These are phyloP conservation scores for Centropus bengalensis DNA, from an alignment of 2,113 vertebrate species.

Conservation along the genomic window DNA sequence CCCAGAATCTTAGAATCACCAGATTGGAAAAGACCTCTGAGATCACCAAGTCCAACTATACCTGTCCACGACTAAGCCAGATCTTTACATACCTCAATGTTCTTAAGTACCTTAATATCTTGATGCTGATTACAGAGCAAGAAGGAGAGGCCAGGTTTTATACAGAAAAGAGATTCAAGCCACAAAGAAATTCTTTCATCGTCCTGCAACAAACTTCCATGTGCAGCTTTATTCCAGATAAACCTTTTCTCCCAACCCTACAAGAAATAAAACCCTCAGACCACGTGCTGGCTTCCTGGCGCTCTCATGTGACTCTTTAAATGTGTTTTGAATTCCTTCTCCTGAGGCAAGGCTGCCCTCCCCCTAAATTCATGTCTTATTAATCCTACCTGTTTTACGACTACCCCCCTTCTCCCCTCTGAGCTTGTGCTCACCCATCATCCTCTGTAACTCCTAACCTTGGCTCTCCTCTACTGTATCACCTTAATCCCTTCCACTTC, in stretches of 20 bases:
- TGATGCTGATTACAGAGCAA: neutral
- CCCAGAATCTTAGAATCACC: no score
- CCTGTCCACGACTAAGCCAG: no score
- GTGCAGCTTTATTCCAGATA: neutral
- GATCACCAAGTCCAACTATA: no score
- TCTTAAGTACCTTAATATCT: neutral
- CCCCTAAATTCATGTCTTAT: neutral
- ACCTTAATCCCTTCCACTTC: neutral
- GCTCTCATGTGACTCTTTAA: neutral
- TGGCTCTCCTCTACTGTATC: neutral
- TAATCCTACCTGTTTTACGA: neutral
- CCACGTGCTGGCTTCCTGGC: fast-evolving
- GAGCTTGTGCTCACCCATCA: neutral
- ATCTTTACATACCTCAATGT: no score
- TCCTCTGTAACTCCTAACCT: neutral
- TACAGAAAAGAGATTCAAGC: neutral
- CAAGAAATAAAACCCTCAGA: neutral
- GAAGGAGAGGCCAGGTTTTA: neutral
- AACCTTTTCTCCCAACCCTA: neutral
- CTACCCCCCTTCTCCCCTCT: fast-evolving
- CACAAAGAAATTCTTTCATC: neutral
- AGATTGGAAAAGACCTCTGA: no score
- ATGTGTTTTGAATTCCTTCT: neutral
- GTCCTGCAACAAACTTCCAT: neutral
- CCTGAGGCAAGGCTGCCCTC: neutral